Evolutionary conservation across 2,113 vertebrate genomes (phyloP), one percentile per base, ranked within the genome.

Genomic region (Cygnus atratus): DNA sequence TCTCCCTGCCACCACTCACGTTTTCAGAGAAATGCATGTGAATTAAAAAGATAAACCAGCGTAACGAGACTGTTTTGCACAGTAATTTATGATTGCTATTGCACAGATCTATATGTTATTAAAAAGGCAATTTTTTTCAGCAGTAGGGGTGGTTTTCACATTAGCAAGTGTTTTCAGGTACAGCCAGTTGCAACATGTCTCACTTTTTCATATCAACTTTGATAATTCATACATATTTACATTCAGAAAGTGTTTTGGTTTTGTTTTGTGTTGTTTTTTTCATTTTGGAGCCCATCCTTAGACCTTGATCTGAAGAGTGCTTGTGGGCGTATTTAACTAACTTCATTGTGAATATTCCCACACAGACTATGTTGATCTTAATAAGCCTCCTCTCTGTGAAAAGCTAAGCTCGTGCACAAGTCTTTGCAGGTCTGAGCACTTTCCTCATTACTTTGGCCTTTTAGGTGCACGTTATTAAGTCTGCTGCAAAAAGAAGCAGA

Each of bases 171-270:
- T 46, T 95, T 88, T 68, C 39, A 72, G 76, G 72, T 89, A 61
- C 35, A 84, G 29, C 80, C 54, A 54, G 84, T 76, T 87, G 52
- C 26, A 79, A 33, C 73, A 19, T 9, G 86, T 61, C 61, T 75
- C 1, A 44, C 46, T 76, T 65, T 75, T 62, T 82, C 24, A 13
- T 76, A 62, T 48, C 13, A 37, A 29, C 61, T 87, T 88, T 91
- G 88, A 71, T 89, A 93, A 84, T 78, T 89, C 77, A 3, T 35
- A 58, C 73, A 68, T 78, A 73, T 28, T 89, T 75, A 48, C n/a
- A 33, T 92, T 93, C 77, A 87, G 87, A 87, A 95, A 88, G 54
- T 43, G 46, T 93, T 93, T 95, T 95, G 67, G 1, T 76, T 94
- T 92, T 61, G 37, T 58, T 79, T 81, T 65, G 67, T 48, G 48